A percentile compares a stretch with the other conserved stretches of the same genome.
phyloP scores from a whole-genome alignment of 2,113 vertebrate genomes.

The Rhegmatorhina hoffmannsi region DNA sequence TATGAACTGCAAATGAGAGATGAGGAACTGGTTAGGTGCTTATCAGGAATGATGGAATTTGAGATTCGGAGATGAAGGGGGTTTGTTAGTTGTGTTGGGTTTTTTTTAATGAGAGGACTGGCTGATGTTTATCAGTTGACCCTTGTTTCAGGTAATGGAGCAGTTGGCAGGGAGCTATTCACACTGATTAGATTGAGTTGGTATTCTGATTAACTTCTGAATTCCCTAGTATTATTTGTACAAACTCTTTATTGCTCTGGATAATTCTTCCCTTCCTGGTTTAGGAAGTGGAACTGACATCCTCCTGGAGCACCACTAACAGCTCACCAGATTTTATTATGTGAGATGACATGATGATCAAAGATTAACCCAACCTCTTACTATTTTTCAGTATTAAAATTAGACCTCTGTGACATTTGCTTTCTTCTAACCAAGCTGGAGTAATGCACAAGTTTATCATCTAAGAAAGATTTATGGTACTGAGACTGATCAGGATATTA shows the following conservation, averaged over 20 bases:
- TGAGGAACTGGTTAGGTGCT: constrained; percentile 28
- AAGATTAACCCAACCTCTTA: constrained; percentile 9
- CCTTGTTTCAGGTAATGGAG: constrained; percentile 48
- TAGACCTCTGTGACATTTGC: constrained; percentile 3
- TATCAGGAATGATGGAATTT: constrained; percentile 40
- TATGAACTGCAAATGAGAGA: constrained; percentile 55
- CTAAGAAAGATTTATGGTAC: neutral
- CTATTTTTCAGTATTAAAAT: constrained; percentile 22
- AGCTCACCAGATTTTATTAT: constrained; percentile 4
- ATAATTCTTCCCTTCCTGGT: constrained; percentile 20
- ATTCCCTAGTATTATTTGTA: constrained; percentile 27
- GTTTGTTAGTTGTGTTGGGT: neutral
- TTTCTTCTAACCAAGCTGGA: neutral
- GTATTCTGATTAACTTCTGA: constrained; percentile 49
- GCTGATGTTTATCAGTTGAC: constrained; percentile 61
- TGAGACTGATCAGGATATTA: neutral
- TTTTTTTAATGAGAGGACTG: constrained; percentile 21
- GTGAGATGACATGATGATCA: neutral
- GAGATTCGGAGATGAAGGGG: constrained; percentile 26
- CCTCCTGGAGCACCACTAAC: neutral
- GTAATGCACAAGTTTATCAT: neutral
- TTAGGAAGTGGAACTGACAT: neutral
- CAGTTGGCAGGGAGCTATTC: constrained; percentile 16
- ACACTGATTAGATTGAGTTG: neutral
- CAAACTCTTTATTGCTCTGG: constrained; percentile 22